Percentiles rank a stretch among this genome's conserved stretches.
Evolutionary conservation across 2,797 vertebrate genomes (phyloP).

Genomic region (Scomberomorus guttatus): DNA sequence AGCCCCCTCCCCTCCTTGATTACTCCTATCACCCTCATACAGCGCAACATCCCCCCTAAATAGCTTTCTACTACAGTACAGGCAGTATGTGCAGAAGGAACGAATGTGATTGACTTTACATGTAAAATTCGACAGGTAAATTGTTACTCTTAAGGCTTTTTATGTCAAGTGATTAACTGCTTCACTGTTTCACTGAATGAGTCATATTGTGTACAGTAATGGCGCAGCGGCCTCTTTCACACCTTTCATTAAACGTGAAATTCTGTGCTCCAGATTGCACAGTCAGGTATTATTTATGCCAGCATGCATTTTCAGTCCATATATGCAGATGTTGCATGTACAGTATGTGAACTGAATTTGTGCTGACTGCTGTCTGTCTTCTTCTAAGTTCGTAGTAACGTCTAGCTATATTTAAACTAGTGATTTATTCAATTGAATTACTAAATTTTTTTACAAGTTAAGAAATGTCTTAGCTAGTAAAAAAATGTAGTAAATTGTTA

Average conservation of each 20-base stretch:
- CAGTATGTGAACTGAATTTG: slow-evolving; percentile 30
- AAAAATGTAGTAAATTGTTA: background rate
- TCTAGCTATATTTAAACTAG: background rate
- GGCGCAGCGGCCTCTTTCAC: slow-evolving; percentile 19
- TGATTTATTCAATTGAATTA: too few relatives aligned
- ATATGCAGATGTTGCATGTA: slow-evolving; percentile 23
- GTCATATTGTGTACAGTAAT: slow-evolving; percentile 58
- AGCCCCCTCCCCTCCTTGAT: slow-evolving; percentile 82
- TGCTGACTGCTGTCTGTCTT: slow-evolving; percentile 33
- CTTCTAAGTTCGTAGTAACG: background rate
- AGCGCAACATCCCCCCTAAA: slow-evolving; percentile 79
- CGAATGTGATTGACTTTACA: slow-evolving; percentile 76
- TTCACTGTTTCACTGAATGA: slow-evolving; percentile 52
- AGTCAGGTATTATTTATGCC: slow-evolving; percentile 49
- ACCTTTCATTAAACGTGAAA: slow-evolving; percentile 46
- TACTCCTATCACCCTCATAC: slow-evolving; percentile 86
- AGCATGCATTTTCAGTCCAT: slow-evolving; percentile 16
- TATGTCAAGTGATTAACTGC: slow-evolving; percentile 78
- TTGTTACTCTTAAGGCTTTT: slow-evolving; percentile 73
- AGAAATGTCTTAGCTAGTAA: background rate
- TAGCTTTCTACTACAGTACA: slow-evolving; percentile 71
- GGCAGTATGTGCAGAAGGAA: slow-evolving; percentile 63
- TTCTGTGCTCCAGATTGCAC: slow-evolving; percentile 57
- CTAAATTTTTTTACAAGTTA: too few relatives aligned
- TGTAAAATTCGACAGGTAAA: slow-evolving; percentile 66